A percentile compares a stretch with the other conserved stretches of the same genome.
phyloP scores from a whole-genome alignment of 2,888 invertebrate genomes.

The Meteorus cinctellus region DNA sequence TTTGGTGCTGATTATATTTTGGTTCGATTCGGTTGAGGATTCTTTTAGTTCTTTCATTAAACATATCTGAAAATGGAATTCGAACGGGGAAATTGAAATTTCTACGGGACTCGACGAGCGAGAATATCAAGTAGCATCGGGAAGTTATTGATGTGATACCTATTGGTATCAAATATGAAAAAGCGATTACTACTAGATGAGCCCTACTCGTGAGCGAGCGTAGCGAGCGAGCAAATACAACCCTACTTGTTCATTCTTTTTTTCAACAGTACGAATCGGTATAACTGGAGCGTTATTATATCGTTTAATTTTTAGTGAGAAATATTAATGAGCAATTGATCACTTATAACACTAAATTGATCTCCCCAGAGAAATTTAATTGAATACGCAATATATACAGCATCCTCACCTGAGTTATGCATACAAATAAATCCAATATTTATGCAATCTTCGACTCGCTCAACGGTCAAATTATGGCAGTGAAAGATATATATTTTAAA shows the following conservation, averaged over 20 bases:
- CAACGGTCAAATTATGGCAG: slow-evolving; percentile 56
- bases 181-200: too few relatives aligned
- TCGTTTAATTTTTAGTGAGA: not conserved
- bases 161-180: too few relatives aligned
- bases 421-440: not conserved
- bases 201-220: too few relatives aligned
- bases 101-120: too few relatives aligned
- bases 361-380: not conserved
- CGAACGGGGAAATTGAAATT: too few relatives aligned
- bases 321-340: not conserved
- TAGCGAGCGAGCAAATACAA: too few relatives aligned
- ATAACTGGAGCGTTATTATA: not conserved
- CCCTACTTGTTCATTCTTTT: not conserved
- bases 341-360: not conserved
- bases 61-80: too few relatives aligned
- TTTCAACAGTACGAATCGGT: not conserved
- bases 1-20: too few relatives aligned
- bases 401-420: not conserved
- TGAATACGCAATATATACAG: not conserved
- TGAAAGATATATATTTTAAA: slow-evolving; percentile 53
- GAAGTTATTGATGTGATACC: too few relatives aligned
- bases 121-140: too few relatives aligned
- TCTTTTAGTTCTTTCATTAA: too few relatives aligned
- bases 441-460: not conserved
- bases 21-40: too few relatives aligned